Conservation (phyloP, 2,888 invertebrate species). For the Liposcelis brunnea region DNA sequence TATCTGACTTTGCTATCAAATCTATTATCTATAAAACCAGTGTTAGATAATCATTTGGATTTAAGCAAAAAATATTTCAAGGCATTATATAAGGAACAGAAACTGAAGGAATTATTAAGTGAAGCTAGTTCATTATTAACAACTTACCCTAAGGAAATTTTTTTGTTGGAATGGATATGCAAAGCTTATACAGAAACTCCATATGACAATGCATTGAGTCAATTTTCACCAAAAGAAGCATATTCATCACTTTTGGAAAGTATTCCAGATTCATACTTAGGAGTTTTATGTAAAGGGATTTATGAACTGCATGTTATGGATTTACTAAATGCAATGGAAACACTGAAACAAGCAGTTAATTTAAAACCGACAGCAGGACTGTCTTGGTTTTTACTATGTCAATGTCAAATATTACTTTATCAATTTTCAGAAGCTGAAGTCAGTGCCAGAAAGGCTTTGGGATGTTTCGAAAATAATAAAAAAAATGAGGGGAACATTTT, state of each 20-base stretch:
- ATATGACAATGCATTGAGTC: background rate
- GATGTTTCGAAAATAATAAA: conserved; percentile 22
- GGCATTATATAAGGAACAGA: conserved; percentile 28
- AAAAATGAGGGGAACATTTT: conserved; percentile 16
- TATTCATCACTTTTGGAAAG: conserved; percentile 32
- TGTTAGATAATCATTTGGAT: too few species aligned
- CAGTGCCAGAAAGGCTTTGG: conserved; percentile 25
- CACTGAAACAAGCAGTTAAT: conserved; percentile 27
- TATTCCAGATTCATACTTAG: conserved; percentile 41
- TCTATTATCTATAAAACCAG: too few species aligned
- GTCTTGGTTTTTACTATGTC: conserved; percentile 32
- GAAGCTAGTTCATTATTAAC: conserved; percentile 31
- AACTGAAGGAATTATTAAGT: conserved; percentile 27
- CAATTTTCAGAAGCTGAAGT: conserved; percentile 33
- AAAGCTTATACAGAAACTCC: conserved; percentile 34
- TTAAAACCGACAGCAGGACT: conserved; percentile 24
- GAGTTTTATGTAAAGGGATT: conserved; percentile 41
- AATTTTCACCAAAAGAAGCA: conserved; percentile 18
- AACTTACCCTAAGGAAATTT: conserved; percentile 30
- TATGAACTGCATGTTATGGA: conserved; percentile 32
- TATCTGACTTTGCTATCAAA: conserved; percentile 14
- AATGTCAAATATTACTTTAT: conserved; percentile 30
- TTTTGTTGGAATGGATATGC: conserved; percentile 43
- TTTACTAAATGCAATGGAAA: conserved; percentile 36
- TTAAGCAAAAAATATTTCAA: conserved; percentile 28